Evolutionary conservation across 2,113 vertebrate species (phyloP), one percentile per base, ranked within the genome.

Genomic region (Apodemus speciosus): DNA sequence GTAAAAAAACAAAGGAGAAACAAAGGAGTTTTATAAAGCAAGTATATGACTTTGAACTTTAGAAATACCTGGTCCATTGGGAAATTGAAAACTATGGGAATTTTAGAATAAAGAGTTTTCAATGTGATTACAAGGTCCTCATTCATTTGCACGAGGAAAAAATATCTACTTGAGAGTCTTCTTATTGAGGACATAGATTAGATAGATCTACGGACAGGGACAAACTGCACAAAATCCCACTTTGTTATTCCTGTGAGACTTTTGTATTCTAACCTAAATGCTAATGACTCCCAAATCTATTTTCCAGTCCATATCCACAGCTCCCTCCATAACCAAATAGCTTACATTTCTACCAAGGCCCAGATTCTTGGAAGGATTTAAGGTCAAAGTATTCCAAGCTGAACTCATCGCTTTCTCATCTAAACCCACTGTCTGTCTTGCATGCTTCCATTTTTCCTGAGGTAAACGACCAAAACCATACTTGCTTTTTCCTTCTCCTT

Each of bases 1-100:
- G 90, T 46, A 66, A 56, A 94, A 85, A 72, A 35, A 30, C 43
- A 89, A 96, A 89, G 49, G 49, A 84, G 11, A 92, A 88, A 51
- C 9, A 85, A 76, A 85, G 15, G 0, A 4, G 32, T 51, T 4
- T 88, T 84, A 64, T 23, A 51, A 94, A 91, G 58, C 64, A 85
- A 95, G 23, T 21, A 77, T 5, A 46, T 81, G 10, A 85, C 2
- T 73, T 56, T 88, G 71, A 89, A 83, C 32, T 35, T 77, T 58
- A 85, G 21, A 77, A 79, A 72, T 35, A 23, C 6, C 77, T 71
- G 10, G 23, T 62, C 18, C 35, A 43, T 25, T 79, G 80, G 79
- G 72, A 68, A 92, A 89, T 14, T 93, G 20, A 92, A 53, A 58
- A 94, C 80, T 5, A 62, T n/a, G 18, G 77, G 64, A 38, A 40